These are phyloP conservation scores for Enteromius mattozi DNA, from an alignment of 2,797 vertebrate genomes.

Conservation along the genomic window DNA sequence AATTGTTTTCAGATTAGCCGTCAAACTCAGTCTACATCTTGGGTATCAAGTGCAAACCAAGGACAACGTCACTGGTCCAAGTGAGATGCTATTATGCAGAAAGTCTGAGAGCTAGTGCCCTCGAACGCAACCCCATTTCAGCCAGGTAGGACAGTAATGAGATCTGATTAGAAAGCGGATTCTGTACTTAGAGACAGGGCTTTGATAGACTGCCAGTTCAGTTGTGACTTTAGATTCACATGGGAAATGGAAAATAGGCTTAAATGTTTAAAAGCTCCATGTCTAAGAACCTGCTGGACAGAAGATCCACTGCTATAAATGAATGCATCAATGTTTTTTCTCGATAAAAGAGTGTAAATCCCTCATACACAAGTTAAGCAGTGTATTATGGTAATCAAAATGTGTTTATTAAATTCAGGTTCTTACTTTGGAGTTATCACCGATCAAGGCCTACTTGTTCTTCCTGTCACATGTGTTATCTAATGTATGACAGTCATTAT, in stretches of 20 bases:
- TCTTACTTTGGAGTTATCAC: neutral
- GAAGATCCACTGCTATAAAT: neutral
- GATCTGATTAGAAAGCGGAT: conserved; percentile 60
- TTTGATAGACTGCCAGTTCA: conserved; percentile 56
- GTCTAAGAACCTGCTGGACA: neutral
- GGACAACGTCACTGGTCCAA: conserved; percentile 52
- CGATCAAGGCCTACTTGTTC: neutral
- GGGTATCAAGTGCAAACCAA: conserved; percentile 56
- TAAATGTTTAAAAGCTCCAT: conserved; percentile 20
- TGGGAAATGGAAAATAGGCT: conserved; percentile 42
- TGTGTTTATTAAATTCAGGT: conserved; percentile 3
- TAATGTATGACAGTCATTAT: conserved; percentile 28
- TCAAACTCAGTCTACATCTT: conserved; percentile 62
- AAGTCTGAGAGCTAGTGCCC: conserved; percentile 39
- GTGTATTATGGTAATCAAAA: neutral
- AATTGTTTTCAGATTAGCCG: conserved; percentile 70
- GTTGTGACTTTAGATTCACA: conserved; percentile 36
- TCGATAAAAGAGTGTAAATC: neutral
- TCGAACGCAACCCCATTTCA: conserved; percentile 37
- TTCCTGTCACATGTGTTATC: conserved; percentile 31
- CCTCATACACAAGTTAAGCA: neutral
- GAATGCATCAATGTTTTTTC: neutral
- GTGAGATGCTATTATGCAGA: conserved; percentile 47
- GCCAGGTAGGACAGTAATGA: conserved; percentile 57
- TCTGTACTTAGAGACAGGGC: conserved; percentile 53